phyloP scores from a whole-genome alignment of 2,797 vertebrate species.

The Chaunax sp. region DNA sequence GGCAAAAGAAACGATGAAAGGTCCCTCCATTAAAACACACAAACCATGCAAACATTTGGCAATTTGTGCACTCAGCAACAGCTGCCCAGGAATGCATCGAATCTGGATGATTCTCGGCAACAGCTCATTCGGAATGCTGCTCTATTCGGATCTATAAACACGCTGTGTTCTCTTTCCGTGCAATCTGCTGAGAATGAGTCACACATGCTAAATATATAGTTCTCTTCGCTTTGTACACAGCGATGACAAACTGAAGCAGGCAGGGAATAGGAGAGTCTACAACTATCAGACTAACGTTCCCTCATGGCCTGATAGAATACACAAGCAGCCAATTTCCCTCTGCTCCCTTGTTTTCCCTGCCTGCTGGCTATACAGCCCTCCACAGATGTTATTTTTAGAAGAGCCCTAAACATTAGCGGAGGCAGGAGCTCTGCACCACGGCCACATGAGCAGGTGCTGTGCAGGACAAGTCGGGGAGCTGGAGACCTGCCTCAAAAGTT shows the following conservation, averaged over 20 bases:
- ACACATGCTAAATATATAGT: conserved; percentile 68
- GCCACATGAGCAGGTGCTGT: conserved; percentile 62
- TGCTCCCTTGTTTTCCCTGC: conserved; percentile 68
- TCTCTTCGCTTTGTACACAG: conserved; percentile 51
- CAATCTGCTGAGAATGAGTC: conserved; percentile 73
- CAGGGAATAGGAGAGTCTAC: conserved; percentile 62
- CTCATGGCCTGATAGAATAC: conserved; percentile 64
- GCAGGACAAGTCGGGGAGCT: too few relatives aligned
- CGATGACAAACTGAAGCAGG: conserved; percentile 60
- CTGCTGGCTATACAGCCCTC: conserved; percentile 65
- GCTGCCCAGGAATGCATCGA: neutral
- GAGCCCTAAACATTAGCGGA: conserved; percentile 61
- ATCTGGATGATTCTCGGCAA: conserved; percentile 8
- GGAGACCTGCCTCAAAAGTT: conserved; percentile 39
- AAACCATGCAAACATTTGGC: neutral
- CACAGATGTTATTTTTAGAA: conserved; percentile 81
- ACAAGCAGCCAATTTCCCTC: conserved; percentile 73
- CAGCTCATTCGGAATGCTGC: conserved; percentile 28
- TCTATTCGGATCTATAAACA: conserved; percentile 33
- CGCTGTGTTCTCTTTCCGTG: conserved; percentile 25
- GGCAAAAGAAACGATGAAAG: conserved; percentile 1
- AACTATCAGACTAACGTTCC: conserved; percentile 66
- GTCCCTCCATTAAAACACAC: conserved; percentile 1
- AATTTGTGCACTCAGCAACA: conserved; percentile 5
- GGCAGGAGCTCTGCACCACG: conserved; percentile 59